Evolutionary conservation across 2,113 vertebrate species (phyloP).

Genomic region (Petroica traversi): DNA sequence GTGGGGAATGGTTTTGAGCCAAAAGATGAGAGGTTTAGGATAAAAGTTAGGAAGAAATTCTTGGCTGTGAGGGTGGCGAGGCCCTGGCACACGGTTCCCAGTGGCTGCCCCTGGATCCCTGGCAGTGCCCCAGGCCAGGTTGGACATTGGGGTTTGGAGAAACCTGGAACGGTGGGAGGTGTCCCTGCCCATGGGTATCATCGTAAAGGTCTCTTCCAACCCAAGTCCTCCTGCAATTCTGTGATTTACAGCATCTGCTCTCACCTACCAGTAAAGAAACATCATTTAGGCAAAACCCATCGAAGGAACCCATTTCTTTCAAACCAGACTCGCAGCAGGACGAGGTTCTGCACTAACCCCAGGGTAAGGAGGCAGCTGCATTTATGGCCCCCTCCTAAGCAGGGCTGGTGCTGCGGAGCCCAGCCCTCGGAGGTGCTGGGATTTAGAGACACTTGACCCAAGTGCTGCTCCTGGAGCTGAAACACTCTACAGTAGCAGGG

Average conservation of each 20-base stretch:
- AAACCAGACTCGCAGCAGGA: background rate
- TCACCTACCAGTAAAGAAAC: background rate
- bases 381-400: background rate
- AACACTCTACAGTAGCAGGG: background rate
- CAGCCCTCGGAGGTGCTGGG: background rate
- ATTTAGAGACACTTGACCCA: background rate
- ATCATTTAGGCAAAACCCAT: background rate
- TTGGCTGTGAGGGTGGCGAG: fast-evolving
- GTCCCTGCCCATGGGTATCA: background rate
- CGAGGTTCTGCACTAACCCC: fast-evolving
- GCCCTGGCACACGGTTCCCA: background rate
- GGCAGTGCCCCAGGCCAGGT: fast-evolving
- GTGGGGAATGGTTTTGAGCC: background rate
- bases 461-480: constrained; percentile 3
- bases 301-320: background rate
- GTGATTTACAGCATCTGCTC: too few relatives aligned
- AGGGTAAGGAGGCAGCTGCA: background rate
- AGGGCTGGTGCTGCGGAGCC: background rate
- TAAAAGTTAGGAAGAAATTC: background rate
- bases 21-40: background rate
- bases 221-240: background rate
- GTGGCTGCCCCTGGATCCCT: background rate
- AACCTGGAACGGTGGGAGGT: fast-evolving
- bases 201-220: background rate
- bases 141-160: background rate